Evolutionary conservation across 2,888 invertebrate genomes (phyloP), one percentile per base, ranked within the genome.

Genomic region (Uropetala carovei): DNA sequence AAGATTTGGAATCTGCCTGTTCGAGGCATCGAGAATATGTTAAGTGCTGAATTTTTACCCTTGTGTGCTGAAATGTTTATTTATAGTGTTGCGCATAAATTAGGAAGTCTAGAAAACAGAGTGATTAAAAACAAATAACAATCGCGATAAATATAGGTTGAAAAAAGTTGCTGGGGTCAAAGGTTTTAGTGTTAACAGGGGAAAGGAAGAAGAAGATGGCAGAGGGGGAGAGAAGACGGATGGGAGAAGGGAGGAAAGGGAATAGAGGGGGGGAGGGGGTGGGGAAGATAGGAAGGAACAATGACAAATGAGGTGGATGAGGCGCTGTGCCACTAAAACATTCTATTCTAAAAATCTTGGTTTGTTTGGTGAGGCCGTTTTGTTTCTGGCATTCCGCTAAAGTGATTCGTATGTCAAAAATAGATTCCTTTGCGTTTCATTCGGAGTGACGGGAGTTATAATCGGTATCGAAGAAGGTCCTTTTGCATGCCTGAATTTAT

Each of bases 271-370:
- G 18, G 18, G 2, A 18, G 75, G 75, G 75, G 75, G n/a, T 3
- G 75, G 75, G 9, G 68, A 68, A 68, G 22, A 16, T 9, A 22
- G n/a, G 75, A 22, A 27, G 75, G 75, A 89, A 14, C 89, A 89
- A 64, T 89, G 89, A 89, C 89, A 89, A 89, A 89, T 64, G 89
- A 86, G 30, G 60, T 27, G 60, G 86, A 89, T 89, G 89, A 89
- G 89, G 64, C 89, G 89, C 30, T n/a, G 64, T 89, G 89, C 89
- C 89, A 89, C 43, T 60, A 68, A 89, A 89, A 89, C 89, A 89
- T 89, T 89, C 89, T 89, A 89, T 89, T 89, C 89, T 89, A 43
- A 89, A 89, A 64, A 43, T 27, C 68, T n/a, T 58, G 16, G 89
- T n/a, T 30, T 89, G 27, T 43, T 43, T n/a, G 43, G 60, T 43